Evolutionary conservation across 2,113 vertebrate genomes (phyloP).

Genomic region (Salvelinus alpinus): DNA sequence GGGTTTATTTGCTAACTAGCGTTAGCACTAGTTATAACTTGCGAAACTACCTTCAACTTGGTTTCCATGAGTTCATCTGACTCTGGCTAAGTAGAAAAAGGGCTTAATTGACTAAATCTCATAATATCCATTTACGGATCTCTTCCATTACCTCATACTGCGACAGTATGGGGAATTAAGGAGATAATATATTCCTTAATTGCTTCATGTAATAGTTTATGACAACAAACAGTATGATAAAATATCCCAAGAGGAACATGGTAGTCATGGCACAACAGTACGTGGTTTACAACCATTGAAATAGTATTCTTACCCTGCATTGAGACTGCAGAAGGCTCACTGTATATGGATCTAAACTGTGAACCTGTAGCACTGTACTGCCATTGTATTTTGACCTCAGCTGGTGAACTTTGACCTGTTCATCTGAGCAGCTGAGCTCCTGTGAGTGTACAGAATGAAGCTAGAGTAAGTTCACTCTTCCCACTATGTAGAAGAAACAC

Average conservation of each 20-base stretch:
- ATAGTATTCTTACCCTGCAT: background rate
- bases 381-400: background rate
- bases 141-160: too few species aligned
- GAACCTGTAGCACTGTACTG: background rate
- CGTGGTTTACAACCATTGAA: background rate
- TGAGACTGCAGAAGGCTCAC: background rate
- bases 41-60: too few species aligned
- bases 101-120: too few species aligned
- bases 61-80: too few species aligned
- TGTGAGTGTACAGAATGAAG: background rate
- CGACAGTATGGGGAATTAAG: too few species aligned
- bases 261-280: background rate
- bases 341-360: background rate
- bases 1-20: too few species aligned
- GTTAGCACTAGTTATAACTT: background rate
- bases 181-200: too few species aligned
- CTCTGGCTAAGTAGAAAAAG: too few species aligned
- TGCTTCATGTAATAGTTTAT: too few species aligned
- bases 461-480: background rate
- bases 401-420: background rate
- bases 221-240: background rate
- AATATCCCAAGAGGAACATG: background rate
- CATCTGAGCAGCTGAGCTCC: background rate
- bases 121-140: too few species aligned
- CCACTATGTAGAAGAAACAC: background rate